A percentile compares a stretch with the other conserved stretches of the same genome.
phyloP scores from a whole-genome alignment of 2,113 vertebrate genomes.

The Corynorhinus townsendii region DNA sequence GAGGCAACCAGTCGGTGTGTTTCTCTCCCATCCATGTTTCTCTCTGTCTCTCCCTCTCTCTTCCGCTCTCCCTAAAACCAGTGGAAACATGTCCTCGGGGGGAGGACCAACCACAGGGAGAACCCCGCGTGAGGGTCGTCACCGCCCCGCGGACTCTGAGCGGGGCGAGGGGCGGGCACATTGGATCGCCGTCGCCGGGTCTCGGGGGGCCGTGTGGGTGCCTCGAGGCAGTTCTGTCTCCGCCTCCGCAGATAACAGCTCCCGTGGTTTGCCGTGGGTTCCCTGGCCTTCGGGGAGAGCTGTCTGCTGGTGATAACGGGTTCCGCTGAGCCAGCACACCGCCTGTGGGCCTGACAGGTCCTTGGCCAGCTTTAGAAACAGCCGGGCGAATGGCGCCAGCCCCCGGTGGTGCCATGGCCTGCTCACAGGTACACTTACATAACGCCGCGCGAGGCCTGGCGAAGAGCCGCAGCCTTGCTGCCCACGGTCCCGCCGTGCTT shows the following conservation, averaged over 20 bases:
- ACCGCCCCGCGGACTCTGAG: background rate
- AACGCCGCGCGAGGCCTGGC: background rate
- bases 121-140: accelerated
- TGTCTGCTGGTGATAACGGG: background rate
- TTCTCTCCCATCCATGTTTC: too few relatives aligned
- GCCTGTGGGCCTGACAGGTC: background rate
- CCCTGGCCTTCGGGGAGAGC: background rate
- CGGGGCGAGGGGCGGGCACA: background rate
- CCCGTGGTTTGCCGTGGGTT: background rate
- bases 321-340: background rate
- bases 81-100: too few relatives aligned
- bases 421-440: background rate
- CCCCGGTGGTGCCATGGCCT: background rate
- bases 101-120: too few relatives aligned
- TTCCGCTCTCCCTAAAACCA: too few relatives aligned
- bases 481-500: background rate
- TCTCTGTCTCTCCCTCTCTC: too few relatives aligned
- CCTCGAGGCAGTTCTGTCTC: background rate
- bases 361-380: background rate
- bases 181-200: background rate
- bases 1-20: too few relatives aligned
- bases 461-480: background rate
- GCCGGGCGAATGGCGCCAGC: background rate
- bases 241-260: background rate
- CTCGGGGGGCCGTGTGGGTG: background rate